These are phyloP conservation scores for Euglossa dilemma DNA, from an alignment of 1,140 invertebrate species.

Conservation along the genomic window DNA sequence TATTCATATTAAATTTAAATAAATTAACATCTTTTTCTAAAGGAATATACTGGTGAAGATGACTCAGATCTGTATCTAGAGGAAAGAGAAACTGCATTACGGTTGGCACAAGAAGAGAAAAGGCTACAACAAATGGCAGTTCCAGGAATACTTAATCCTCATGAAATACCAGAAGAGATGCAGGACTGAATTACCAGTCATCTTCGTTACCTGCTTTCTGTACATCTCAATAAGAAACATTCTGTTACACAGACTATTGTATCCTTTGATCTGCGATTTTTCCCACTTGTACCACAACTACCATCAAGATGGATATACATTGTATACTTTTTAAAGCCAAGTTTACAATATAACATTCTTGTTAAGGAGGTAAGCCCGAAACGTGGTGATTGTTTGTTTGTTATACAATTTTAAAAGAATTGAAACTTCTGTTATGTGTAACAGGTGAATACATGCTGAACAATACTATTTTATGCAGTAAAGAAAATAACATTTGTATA, in stretches of 20 bases:
- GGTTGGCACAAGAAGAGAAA: slow-evolving; percentile 96
- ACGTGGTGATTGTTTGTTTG: slow-evolving; percentile 79
- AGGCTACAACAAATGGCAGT: slow-evolving; percentile 95
- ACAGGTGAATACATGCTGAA: slow-evolving; percentile 78
- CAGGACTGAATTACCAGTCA: slow-evolving; percentile 88
- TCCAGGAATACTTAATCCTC: slow-evolving; percentile 98
- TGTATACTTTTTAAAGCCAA: slow-evolving; percentile 71
- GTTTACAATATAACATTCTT: slow-evolving; percentile 74
- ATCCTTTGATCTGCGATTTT: slow-evolving; percentile 77
- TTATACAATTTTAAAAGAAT: slow-evolving; percentile 78
- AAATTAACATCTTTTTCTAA: slow-evolving; percentile 58
- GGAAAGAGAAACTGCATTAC: slow-evolving; percentile 94
- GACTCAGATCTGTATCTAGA: slow-evolving; percentile 98
- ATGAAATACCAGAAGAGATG: slow-evolving; percentile 99
- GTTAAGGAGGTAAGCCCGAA: slow-evolving; percentile 79
- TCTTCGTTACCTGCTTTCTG: slow-evolving; percentile 70
- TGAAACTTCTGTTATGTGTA: slow-evolving; percentile 78
- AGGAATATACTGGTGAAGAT: slow-evolving; percentile 99
- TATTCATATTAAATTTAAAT: neutral
- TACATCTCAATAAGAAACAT: slow-evolving; percentile 74
- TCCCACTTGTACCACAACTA: slow-evolving; percentile 66
- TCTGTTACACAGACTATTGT: slow-evolving; percentile 75
- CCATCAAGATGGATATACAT: slow-evolving; percentile 63
- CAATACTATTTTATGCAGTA: slow-evolving; percentile 80
- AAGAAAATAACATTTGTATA: slow-evolving; percentile 68